A percentile compares a stretch with the other conserved stretches of the same genome.
Evolutionary conservation across 2,888 invertebrate genomes (phyloP).

Genomic region (Liodrosophila aerea): DNA sequence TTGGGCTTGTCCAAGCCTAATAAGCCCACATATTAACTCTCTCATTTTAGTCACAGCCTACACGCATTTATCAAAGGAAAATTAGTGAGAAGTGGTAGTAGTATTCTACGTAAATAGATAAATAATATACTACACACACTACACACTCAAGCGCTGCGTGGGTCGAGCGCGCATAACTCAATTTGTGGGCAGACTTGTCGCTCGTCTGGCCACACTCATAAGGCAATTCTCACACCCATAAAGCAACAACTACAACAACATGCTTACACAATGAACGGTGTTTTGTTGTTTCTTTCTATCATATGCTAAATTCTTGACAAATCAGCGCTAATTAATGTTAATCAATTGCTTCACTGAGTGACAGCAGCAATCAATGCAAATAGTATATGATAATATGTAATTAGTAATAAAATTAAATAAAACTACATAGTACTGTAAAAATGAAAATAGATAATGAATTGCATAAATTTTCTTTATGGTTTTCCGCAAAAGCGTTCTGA

Average conservation of each 20-base stretch:
- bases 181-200: constrained; percentile 50
- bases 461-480: too few species aligned
- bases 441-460: too few species aligned
- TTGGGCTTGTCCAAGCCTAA: constrained; percentile 31
- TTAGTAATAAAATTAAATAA: neutral
- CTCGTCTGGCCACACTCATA: constrained; percentile 21
- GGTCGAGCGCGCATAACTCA: constrained; percentile 42
- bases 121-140: neutral
- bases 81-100: constrained; percentile 29
- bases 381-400: constrained; percentile 28
- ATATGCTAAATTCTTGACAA: constrained; percentile 38
- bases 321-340: constrained; percentile 46
- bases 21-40: constrained; percentile 45
- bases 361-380: constrained; percentile 20
- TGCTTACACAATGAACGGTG: constrained; percentile 26
- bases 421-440: too few species aligned
- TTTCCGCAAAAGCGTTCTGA: too few species aligned
- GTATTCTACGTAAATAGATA: too few species aligned
- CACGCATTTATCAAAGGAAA: constrained; percentile 26
- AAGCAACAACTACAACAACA: too few species aligned
- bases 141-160: constrained; percentile 22
- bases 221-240: constrained; percentile 64
- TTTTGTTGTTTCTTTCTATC: constrained; percentile 5
- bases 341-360: constrained; percentile 49
- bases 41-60: constrained; percentile 29